Evolutionary conservation across 1,140 invertebrate species (phyloP), one percentile per base, ranked within the genome.

Genomic region (Drosophila hydei): DNA sequence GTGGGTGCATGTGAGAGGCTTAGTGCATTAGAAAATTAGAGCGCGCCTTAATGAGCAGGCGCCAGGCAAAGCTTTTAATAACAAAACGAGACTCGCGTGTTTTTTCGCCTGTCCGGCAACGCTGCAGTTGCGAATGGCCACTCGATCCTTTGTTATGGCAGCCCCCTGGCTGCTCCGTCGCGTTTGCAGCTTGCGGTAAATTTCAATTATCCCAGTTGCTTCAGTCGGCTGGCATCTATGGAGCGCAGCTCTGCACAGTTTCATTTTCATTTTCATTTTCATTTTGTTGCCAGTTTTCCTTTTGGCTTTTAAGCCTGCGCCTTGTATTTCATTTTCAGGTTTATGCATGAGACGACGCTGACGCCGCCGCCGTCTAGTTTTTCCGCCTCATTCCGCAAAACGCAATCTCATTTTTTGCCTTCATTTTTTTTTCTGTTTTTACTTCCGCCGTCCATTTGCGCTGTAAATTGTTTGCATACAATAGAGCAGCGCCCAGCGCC

Each of bases 401-500:
- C 59, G 60, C 67, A 75, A 63, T 80, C 59, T 72, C 36, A 67
- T 72, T 69, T 68, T 52, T 65, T 38, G 14, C 23, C 55, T 43
- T 58, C 43, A 7, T 33, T 33, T 27, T 48, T 54, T 33, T 40
- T 45, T 45, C 27, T 56, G 14, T 45, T 51, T 81, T 58, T 38
- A 25, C 16, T 67, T 51, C 40, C 36, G 67, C 55, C 56, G 56
- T 61, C 72, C 76, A 85, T 87, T 84, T 74, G 42, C 72, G 77
- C 74, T 77, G 80, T 87, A 80, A 87, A 85, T 85, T 85, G 77
- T 85, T 87, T 85, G 81, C 80, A 80, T 85, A 87, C 77, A 85
- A 85, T 87, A 58, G 60, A 73, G 59, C 43, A 50, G 56, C 64
- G 45, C 19, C 40, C 33, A 47, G 21, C 52, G 58, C 21, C 58